Base-by-base conservation (phyloP, 2,797 vertebrate genomes). In the Myotis planiceps region DNA sequence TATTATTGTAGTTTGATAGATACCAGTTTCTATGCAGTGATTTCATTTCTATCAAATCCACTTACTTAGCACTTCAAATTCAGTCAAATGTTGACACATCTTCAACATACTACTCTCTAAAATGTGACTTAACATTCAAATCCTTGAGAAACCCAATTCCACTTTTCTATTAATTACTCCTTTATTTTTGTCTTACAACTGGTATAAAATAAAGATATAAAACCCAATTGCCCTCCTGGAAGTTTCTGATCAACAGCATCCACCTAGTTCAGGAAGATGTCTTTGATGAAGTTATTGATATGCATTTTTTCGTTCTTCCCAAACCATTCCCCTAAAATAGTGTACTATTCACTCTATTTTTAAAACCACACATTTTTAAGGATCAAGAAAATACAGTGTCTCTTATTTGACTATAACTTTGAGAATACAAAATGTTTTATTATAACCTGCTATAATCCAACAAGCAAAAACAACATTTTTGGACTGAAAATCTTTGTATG, bases 31-130 rank as follows among this genome's bases (percentile, higher is more conserved):
- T 89, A 81, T 8, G 14, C 18, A 86, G 55, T 42, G 6, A 92
- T 49, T 87, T 92, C 23, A 92, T 92, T 51, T 51, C 42, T 92
- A 90, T 19, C 65, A 92, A 95, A 92, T 75, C 68, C 18, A 89
- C 16, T 82, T 72, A 91, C 27, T 82, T 69, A 88, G 45, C 25
- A 92, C 90, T 92, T 97, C 74, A 74, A 82, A 92, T 78, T 92
- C 8, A 75, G 85, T 76, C 74, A 91, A 72, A 78, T 72, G 63
- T 65, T 95, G 69, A 95, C 13, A 47, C 6, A 79, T 39, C 15
- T 84, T 84, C 37, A 85, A 58, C 7, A 76, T 78, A 81, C 49
- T 74, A 76, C 42, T 75, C n/a, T 87, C 81, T 60, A 69, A 72
- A 88, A 90, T 47, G 66, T 34, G 34, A 89, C 39, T 88, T 81